Evolutionary conservation across 2,797 vertebrate species (phyloP).

Genomic region (Siniperca undulata): DNA sequence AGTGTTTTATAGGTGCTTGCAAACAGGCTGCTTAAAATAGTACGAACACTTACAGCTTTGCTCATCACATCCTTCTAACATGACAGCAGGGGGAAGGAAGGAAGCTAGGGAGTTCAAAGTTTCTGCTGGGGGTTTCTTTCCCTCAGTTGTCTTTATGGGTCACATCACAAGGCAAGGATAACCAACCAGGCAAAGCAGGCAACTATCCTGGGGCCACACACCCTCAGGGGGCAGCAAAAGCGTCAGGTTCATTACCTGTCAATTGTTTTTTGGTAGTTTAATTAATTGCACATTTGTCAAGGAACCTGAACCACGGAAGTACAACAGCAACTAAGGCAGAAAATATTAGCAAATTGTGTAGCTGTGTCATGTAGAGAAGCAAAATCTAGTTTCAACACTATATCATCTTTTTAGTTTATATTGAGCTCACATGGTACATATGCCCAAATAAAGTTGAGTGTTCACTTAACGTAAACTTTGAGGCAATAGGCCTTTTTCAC

Average conservation of each 20-base stretch:
- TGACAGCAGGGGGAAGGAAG: conserved; percentile 63
- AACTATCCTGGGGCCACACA: neutral
- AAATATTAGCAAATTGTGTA: neutral
- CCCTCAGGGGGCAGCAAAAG: neutral
- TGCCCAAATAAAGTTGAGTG: too few species aligned
- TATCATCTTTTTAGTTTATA: neutral
- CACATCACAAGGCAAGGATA: neutral
- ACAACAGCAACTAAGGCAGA: neutral
- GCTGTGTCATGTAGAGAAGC: neutral
- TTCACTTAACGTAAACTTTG: too few species aligned
- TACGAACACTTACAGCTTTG: conserved; percentile 9
- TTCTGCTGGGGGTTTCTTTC: neutral
- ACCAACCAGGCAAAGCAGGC: neutral
- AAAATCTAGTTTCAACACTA: neutral
- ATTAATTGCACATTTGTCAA: neutral
- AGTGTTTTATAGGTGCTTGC: conserved; percentile 15
- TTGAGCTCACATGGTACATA: too few species aligned
- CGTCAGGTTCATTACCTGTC: neutral
- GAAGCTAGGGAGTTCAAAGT: conserved; percentile 52
- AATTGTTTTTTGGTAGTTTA: neutral
- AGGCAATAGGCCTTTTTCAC: too few species aligned
- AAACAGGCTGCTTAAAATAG: conserved; percentile 34
- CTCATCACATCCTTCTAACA: conserved; percentile 35
- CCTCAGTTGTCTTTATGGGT: neutral
- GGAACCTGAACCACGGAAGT: neutral